Percentiles rank a stretch among this genome's conserved stretches.
phyloP scores from a whole-genome alignment of 2,888 invertebrate species.

The Oithona nana region DNA sequence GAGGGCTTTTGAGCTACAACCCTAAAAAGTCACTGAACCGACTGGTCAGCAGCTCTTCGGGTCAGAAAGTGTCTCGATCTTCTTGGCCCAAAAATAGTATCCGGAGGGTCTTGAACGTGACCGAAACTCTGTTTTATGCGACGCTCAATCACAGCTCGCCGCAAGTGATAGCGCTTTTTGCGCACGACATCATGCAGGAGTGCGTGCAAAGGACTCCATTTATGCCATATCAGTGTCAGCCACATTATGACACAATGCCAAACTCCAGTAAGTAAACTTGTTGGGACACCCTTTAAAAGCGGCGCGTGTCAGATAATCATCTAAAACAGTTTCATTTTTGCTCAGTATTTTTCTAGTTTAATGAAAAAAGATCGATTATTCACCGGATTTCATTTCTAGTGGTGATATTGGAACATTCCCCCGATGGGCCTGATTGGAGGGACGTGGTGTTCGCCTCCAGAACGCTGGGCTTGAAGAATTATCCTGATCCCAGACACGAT shows the following conservation, averaged over 20 bases:
- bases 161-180: background rate
- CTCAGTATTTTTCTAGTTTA: too few relatives aligned
- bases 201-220: background rate
- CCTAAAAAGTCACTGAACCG: background rate
- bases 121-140: background rate
- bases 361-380: too few relatives aligned
- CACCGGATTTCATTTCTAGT: background rate
- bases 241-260: background rate
- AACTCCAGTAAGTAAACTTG: background rate
- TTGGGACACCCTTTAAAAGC: background rate
- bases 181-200: background rate
- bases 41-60: too few relatives aligned
- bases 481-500: background rate
- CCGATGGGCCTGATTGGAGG: background rate
- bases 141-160: constrained; percentile 3
- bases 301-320: too few relatives aligned
- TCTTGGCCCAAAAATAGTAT: background rate
- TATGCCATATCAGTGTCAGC: background rate
- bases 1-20: background rate
- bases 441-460: background rate
- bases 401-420: background rate
- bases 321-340: too few relatives aligned
- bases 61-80: too few relatives aligned
- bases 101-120: background rate
- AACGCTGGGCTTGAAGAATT: background rate